These are phyloP conservation scores for Lithobius niger DNA, from an alignment of 1,140 invertebrate genomes.

Conservation along the genomic window DNA sequence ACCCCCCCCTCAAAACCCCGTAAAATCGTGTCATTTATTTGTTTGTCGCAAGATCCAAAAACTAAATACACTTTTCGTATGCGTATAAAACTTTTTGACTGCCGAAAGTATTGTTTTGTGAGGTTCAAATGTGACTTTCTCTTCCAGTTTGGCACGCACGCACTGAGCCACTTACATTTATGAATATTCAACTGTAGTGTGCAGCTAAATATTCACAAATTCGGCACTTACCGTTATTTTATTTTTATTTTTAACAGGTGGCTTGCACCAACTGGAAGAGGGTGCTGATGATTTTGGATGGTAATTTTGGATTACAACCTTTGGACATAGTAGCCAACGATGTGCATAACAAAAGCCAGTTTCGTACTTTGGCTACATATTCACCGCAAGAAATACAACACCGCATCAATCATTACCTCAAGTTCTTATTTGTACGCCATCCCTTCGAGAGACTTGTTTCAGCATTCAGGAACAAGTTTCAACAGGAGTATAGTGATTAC, in stretches of 20 bases:
- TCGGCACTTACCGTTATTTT: too few species aligned
- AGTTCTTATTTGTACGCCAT: constrained; percentile 77
- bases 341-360: constrained; percentile 49
- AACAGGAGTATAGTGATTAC: constrained; percentile 46
- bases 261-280: constrained; percentile 94
- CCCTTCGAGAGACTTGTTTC: constrained; percentile 81
- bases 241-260: constrained; percentile 46
- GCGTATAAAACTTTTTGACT: too few species aligned
- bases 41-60: too few species aligned
- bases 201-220: too few species aligned
- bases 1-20: too few species aligned
- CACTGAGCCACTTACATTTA: too few species aligned
- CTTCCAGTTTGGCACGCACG: too few species aligned
- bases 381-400: constrained; percentile 38
- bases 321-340: constrained; percentile 56
- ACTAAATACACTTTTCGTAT: too few species aligned
- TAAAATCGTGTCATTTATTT: too few species aligned
- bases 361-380: constrained; percentile 41
- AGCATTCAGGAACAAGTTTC: constrained; percentile 79
- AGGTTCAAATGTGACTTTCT: too few species aligned
- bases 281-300: constrained; percentile 66
- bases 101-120: too few species aligned
- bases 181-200: too few species aligned
- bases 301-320: constrained; percentile 50
- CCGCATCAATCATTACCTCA: constrained; percentile 54